Base-by-base conservation (phyloP, 2,113 vertebrate genomes). In the Brevimyrus niger region DNA sequence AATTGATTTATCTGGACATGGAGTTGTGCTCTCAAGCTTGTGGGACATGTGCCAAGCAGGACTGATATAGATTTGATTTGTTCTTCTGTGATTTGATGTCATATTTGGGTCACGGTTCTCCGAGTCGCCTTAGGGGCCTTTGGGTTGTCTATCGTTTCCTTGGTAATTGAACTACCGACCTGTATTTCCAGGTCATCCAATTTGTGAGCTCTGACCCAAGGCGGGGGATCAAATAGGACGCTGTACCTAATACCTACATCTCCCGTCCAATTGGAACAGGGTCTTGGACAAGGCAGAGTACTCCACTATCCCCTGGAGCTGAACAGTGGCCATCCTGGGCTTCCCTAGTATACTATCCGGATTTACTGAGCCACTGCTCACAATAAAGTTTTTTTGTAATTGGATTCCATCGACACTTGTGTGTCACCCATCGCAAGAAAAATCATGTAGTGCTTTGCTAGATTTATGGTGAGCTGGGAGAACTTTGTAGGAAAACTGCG, bases 81-180 rank as follows among this genome's bases (percentile, higher is more conserved):
- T 47, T n/a, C 44, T n/a, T 3, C 44, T 84, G 82, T 47, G 44
- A 84, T 84, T 47, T 55, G 69, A 51, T 19, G 38, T 51, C 47
- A 35, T 86, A 86, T 86, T 86, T 86, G 85, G 48, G 85, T 51
- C 53, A 35, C 82, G 23, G 44, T n/a, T 48, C 44, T 85, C 44
- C 44, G 8, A 48, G 44, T 85, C 11, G n/a, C 46, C 48, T 50
- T 51, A 31, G 48, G 48, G 27, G 48, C 27, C 85, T 35, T 86
- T 53, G 27, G n/a, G 85, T 27, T 31, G 15, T 46, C 27, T 31
- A 31, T 46, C 9, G 17, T 86, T 86, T 48, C 55, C 55, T 7
- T 88, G 47, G 80, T 44, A 90, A 90, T 80, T 50, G 47, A 61
- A 69, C 80, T 86, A 31, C 53, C 21, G n/a, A 82, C 46, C 80